A percentile compares a stretch with the other conserved stretches of the same genome.
phyloP scores from a whole-genome alignment of 2,888 invertebrate genomes.

The Antheraea assamensis region DNA sequence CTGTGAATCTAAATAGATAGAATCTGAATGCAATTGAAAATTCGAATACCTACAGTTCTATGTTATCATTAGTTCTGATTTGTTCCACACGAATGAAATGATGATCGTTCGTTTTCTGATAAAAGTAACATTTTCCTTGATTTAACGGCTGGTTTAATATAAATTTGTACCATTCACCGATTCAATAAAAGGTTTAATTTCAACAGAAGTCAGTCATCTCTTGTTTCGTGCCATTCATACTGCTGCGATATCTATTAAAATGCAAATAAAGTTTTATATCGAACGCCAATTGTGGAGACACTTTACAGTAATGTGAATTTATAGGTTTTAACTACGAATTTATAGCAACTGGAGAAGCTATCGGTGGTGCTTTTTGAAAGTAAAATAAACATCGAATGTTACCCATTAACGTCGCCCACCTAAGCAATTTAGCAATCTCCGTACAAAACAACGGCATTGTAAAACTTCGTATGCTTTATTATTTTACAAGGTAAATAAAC shows the following conservation, averaged over 20 bases:
- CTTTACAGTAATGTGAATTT: not conserved
- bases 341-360: slow-evolving; percentile 14
- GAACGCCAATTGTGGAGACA: not conserved
- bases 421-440: slow-evolving; percentile 21
- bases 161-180: not conserved
- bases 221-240: not conserved
- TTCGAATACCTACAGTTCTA: not conserved
- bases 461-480: not conserved
- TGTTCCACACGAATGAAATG: slow-evolving; percentile 1
- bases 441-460: not conserved
- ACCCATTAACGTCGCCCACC: slow-evolving; percentile 45
- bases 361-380: slow-evolving; percentile 29
- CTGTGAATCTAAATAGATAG: no score
- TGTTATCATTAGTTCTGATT: not conserved
- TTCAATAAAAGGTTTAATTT: not conserved
- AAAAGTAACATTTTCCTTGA: slow-evolving; percentile 7
- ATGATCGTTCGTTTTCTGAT: not conserved
- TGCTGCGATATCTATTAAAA: not conserved
- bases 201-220: not conserved
- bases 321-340: slow-evolving; percentile 6
- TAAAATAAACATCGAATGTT: slow-evolving; percentile 54
- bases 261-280: slow-evolving; percentile 1
- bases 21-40: not conserved
- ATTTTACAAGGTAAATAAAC: not conserved
- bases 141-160: not conserved